Conservation (phyloP, 2,888 invertebrate species). For the Proisotoma minuta region DNA sequence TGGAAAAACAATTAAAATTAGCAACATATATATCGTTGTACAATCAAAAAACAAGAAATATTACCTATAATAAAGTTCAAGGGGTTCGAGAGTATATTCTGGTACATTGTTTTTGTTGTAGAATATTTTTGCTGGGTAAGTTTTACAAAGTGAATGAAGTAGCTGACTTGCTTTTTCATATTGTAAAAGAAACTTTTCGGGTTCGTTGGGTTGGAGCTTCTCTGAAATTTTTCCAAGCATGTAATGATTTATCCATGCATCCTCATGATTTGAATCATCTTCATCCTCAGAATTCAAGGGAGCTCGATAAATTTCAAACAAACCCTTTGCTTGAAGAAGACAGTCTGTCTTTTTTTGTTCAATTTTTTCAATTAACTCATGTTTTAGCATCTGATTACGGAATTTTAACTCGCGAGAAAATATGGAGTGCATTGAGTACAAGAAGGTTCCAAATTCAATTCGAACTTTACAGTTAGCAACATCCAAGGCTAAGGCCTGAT, state of each 20-base stretch:
- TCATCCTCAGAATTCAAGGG: conserved; percentile 52
- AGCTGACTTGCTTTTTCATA: conserved; percentile 71
- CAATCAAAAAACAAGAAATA: background rate
- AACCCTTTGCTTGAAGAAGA: conserved; percentile 70
- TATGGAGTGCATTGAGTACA: conserved; percentile 84
- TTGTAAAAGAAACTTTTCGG: conserved; percentile 69
- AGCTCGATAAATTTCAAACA: conserved; percentile 59
- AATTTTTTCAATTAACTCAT: conserved; percentile 58
- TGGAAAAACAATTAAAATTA: conserved; percentile 49
- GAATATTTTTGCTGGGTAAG: conserved; percentile 79
- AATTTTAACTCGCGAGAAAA: conserved; percentile 75
- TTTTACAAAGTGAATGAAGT: conserved; percentile 72
- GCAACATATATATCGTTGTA: background rate
- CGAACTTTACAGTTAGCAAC: conserved; percentile 70
- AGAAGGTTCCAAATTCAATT: conserved; percentile 87
- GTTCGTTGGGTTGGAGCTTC: conserved; percentile 67
- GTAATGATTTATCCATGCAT: conserved; percentile 87
- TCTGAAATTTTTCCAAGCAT: conserved; percentile 94
- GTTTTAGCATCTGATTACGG: conserved; percentile 51
- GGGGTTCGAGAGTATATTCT: conserved; percentile 76
- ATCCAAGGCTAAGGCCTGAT: conserved; percentile 70
- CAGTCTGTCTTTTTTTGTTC: conserved; percentile 74
- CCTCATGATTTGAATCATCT: conserved; percentile 60
- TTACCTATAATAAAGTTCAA: conserved; percentile 59
- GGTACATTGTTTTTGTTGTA: conserved; percentile 77